Conservation (phyloP, 2,797 vertebrate genomes). For the Clarias platycephalus region DNA sequence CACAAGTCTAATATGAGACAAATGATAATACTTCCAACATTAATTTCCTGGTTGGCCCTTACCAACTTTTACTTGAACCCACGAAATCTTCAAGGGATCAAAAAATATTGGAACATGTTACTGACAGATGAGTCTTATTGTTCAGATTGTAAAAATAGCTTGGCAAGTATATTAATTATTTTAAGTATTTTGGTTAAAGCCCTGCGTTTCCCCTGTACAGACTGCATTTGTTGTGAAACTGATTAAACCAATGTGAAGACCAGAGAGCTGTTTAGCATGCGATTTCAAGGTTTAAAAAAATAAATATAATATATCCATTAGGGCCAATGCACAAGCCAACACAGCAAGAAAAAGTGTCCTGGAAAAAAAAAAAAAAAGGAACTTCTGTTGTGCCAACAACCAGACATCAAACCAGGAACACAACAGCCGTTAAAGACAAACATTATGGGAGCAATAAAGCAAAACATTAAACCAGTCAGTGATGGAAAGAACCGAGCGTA, state of each 20-base stretch:
- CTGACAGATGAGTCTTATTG: neutral
- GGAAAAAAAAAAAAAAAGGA: neutral
- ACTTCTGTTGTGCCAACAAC: neutral
- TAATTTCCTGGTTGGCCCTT: neutral
- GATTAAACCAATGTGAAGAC: neutral
- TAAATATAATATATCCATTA: neutral
- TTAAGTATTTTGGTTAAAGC: neutral
- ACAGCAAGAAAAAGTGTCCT: neutral
- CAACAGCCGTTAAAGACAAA: neutral
- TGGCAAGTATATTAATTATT: no score
- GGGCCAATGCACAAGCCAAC: neutral
- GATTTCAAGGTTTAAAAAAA: neutral
- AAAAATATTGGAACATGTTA: neutral
- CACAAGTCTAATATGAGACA: neutral
- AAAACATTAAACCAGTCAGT: neutral
- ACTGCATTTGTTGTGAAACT: neutral
- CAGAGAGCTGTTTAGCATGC: neutral
- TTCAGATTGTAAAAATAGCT: neutral
- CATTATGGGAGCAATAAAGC: neutral
- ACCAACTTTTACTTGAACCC: neutral
- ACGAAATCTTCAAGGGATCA: neutral
- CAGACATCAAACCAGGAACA: neutral
- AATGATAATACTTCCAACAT: neutral
- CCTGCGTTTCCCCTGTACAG: neutral
- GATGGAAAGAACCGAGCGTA: neutral